These are phyloP conservation scores for Lampropteryx suffumata DNA, from an alignment of 2,888 invertebrate species.

Conservation along the genomic window DNA sequence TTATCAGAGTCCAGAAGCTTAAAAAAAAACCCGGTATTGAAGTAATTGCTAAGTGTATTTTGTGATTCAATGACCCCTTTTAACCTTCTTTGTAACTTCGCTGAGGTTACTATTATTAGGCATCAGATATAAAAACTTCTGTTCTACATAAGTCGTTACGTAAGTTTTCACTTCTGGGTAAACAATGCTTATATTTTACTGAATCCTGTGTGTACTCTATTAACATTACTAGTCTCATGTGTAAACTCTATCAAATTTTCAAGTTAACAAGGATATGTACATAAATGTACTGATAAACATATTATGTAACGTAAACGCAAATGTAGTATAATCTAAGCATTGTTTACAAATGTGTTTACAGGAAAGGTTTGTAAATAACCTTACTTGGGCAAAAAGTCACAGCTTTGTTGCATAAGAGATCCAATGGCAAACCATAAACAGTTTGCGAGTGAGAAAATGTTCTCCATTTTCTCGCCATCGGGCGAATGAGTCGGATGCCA, in stretches of 20 bases:
- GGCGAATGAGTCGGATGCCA: conserved; percentile 96
- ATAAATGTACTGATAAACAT: too few species aligned
- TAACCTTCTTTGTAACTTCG: conserved; percentile 64
- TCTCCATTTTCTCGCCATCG: conserved; percentile 93
- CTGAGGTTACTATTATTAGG: conserved; percentile 72
- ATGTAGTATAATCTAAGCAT: conserved; percentile 7
- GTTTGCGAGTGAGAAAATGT: conserved; percentile 95
- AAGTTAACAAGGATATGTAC: too few species aligned
- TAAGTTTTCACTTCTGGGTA: conserved; percentile 25
- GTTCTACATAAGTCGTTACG: conserved; percentile 25
- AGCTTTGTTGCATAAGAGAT: conserved; percentile 97
- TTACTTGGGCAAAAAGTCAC: conserved; percentile 97
- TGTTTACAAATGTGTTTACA: conserved; percentile 18
- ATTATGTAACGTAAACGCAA: neutral
- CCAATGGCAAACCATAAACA: conserved; percentile 99
- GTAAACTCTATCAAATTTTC: neutral
- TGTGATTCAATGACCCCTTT: conserved; percentile 45
- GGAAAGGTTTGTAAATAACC: conserved; percentile 55
- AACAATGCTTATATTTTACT: conserved; percentile 9
- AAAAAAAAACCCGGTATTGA: conserved; percentile 35
- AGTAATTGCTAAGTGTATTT: conserved; percentile 43
- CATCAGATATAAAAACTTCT: conserved; percentile 44
- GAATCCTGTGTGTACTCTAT: conserved; percentile 2
- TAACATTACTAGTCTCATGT: neutral
- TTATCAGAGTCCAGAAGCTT: conserved; percentile 29